Evolutionary conservation across 1,140 invertebrate genomes (phyloP).

Genomic region (Arion vulgaris): DNA sequence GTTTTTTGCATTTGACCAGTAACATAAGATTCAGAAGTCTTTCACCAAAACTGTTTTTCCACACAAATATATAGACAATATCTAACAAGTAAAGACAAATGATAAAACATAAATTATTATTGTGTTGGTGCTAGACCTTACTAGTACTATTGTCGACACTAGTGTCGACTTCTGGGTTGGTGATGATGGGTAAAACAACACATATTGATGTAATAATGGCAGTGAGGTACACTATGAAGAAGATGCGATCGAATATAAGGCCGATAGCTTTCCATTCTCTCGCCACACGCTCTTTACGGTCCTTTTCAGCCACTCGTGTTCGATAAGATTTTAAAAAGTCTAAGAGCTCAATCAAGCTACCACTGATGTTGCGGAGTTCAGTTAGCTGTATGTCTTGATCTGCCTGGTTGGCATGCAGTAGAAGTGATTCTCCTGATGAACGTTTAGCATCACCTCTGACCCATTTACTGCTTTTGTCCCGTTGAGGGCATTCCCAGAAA

Average conservation of each 20-base stretch:
- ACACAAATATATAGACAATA: too few relatives aligned
- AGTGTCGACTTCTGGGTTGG: constrained; percentile 1
- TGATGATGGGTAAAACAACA: constrained; percentile 67
- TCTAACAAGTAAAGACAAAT: too few relatives aligned
- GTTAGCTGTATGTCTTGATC: constrained; percentile 46
- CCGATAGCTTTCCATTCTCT: constrained; percentile 73
- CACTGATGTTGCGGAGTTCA: constrained; percentile 64
- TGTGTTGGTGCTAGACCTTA: too few relatives aligned
- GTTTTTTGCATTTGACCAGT: too few relatives aligned
- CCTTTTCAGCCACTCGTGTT: constrained; percentile 66
- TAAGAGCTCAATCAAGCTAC: constrained; percentile 68
- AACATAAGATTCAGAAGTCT: too few relatives aligned
- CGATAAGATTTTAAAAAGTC: constrained; percentile 64
- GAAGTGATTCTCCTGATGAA: constrained; percentile 48
- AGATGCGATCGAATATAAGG: constrained; percentile 71
- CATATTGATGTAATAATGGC: constrained; percentile 70
- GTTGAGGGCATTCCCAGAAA: constrained; percentile 54
- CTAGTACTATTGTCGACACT: too few relatives aligned
- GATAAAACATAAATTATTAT: too few relatives aligned
- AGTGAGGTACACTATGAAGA: constrained; percentile 71
- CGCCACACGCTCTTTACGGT: constrained; percentile 66
- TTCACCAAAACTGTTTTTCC: too few relatives aligned
- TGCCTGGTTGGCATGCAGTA: constrained; percentile 46
- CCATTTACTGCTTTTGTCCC: constrained; percentile 50
- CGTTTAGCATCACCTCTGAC: constrained; percentile 46